These are phyloP conservation scores for Burhinus bistriatus DNA, from an alignment of 2,113 vertebrate species.

Conservation along the genomic window DNA sequence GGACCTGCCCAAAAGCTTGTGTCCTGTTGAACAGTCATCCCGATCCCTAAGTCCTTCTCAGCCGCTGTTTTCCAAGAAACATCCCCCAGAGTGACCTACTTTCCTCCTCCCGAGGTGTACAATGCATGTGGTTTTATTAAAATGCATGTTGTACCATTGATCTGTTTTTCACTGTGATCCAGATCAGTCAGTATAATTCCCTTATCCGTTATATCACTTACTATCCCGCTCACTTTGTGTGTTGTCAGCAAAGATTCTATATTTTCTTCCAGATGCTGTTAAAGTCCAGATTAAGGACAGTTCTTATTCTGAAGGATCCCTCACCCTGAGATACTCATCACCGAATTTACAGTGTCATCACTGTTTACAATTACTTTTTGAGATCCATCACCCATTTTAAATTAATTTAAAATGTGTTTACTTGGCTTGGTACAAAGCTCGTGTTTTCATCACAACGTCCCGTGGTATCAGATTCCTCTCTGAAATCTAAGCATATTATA, in stretches of 20 bases:
- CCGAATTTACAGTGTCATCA: neutral
- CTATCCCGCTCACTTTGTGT: neutral
- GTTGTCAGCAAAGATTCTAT: conserved; percentile 5
- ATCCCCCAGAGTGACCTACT: neutral
- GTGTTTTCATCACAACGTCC: neutral
- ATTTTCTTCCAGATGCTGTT: neutral
- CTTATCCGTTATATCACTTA: neutral
- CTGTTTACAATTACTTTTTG: neutral
- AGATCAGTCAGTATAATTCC: conserved; percentile 19
- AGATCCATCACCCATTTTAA: neutral
- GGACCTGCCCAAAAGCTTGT: neutral
- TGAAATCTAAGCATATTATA: conserved; percentile 42
- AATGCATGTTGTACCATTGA: neutral
- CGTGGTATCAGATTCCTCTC: neutral
- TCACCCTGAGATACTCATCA: neutral
- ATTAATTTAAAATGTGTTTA: neutral
- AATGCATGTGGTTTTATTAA: neutral
- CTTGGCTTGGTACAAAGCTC: neutral
- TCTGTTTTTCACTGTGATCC: neutral
- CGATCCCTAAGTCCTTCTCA: neutral
- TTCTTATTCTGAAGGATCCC: neutral
- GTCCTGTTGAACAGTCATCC: neutral
- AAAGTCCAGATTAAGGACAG: neutral
- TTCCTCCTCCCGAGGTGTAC: neutral
- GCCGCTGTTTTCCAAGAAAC: conserved; percentile 8